These are phyloP conservation scores for Rhimphoctona megacephalus DNA, from an alignment of 2,888 invertebrate genomes.

Conservation along the genomic window DNA sequence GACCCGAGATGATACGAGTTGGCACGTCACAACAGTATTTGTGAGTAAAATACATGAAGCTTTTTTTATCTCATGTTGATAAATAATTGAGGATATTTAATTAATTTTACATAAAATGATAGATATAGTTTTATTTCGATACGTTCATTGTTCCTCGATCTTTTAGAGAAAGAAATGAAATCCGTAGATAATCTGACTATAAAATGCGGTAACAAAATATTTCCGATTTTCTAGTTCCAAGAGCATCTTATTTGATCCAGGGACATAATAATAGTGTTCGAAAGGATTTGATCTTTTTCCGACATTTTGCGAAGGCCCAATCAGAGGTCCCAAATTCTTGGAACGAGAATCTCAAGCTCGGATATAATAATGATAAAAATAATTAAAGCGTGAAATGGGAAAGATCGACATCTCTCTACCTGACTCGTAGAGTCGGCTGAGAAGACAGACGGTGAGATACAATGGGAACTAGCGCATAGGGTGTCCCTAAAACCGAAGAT, in stretches of 20 bases:
- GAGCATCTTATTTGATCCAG: background rate
- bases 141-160: background rate
- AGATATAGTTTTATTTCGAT: background rate
- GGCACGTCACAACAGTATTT: background rate
- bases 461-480: background rate
- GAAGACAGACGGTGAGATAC: background rate
- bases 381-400: conserved; percentile 37
- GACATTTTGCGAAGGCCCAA: conserved; percentile 15
- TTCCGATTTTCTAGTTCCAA: conserved; percentile 1
- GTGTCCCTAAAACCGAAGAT: background rate
- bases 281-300: background rate
- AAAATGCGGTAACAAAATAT: conserved; percentile 3
- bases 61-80: background rate
- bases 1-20: background rate
- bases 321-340: conserved; percentile 8
- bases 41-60: background rate
- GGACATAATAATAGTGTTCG: background rate
- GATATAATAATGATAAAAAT: conserved; percentile 34
- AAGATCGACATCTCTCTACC: conserved; percentile 35
- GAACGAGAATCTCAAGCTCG: conserved; percentile 3
- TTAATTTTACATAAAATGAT: background rate
- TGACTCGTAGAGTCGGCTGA: conserved; percentile 2
- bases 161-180: background rate
- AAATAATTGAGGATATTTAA: background rate
- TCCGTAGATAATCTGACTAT: background rate